These are phyloP conservation scores for Drosophila sucinea DNA, from an alignment of 1,140 invertebrate genomes.

Conservation along the genomic window DNA sequence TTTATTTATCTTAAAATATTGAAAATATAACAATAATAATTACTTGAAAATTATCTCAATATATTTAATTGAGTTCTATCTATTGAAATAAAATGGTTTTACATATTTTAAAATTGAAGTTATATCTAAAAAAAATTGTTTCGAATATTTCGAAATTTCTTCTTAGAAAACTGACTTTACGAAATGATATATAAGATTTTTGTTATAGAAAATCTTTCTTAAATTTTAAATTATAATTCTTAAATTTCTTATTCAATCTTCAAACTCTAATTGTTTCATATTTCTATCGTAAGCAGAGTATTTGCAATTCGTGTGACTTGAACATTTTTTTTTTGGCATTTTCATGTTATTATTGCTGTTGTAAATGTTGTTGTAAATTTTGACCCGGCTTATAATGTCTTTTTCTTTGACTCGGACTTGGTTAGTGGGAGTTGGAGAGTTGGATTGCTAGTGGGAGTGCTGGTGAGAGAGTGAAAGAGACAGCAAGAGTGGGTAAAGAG, in stretches of 20 bases:
- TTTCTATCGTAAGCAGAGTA: constrained; percentile 15
- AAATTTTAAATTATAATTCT: not conserved
- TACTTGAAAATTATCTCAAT: no score
- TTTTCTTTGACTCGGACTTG: constrained; percentile 21
- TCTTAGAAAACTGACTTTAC: no score
- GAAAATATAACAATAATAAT: no score
- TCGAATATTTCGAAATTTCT: no score
- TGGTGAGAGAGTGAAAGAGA: not conserved
- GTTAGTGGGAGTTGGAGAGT: not conserved
- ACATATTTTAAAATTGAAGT: no score
- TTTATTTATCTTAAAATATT: no score
- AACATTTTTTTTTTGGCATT: not conserved
- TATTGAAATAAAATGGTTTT: no score
- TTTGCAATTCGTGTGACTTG: not conserved
- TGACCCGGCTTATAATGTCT: constrained; percentile 41
- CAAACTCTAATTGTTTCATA: not conserved
- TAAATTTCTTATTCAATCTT: no score
- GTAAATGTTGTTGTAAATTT: constrained; percentile 38
- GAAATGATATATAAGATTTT: no score
- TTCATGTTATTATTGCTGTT: constrained; percentile 42
- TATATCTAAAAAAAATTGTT: no score
- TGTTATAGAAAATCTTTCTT: no score
- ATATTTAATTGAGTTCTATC: no score
- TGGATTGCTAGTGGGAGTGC: constrained; percentile 7
- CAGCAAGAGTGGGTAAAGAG: constrained; percentile 9